A percentile compares a stretch with the other conserved stretches of the same genome.
These are phyloP conservation scores for Etheostoma perlongum DNA, from an alignment of 2,797 vertebrate genomes.

Conservation along the genomic window DNA sequence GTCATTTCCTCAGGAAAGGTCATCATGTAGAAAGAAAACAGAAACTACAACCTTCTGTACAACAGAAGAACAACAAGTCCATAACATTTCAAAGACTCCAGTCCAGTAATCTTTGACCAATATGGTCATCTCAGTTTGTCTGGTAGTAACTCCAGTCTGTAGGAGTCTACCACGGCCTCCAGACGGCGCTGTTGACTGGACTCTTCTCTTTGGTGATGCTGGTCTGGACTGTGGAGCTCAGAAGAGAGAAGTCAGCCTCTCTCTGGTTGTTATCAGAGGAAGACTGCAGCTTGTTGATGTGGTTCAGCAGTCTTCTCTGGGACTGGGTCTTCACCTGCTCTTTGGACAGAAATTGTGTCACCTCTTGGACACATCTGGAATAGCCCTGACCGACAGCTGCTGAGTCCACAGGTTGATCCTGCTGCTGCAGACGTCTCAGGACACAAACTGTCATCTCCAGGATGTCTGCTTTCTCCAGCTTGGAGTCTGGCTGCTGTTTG, in stretches of 20 bases:
- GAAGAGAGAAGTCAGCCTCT: conserved; percentile 18
- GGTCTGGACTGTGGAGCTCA: conserved; percentile 43
- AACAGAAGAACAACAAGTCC: conserved; percentile 1
- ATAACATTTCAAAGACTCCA: background rate
- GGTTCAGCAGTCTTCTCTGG: conserved; percentile 59
- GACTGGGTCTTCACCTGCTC: too few species aligned
- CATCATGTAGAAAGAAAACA: background rate
- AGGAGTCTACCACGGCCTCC: conserved; percentile 74
- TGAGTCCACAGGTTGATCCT: too few species aligned
- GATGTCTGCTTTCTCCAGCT: conserved; percentile 83
- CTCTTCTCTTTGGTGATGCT: conserved; percentile 43
- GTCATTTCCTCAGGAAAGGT: conserved; percentile 74
- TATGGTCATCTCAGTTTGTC: conserved; percentile 28
- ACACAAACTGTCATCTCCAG: conserved; percentile 81
- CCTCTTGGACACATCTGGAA: too few species aligned
- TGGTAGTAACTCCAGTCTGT: background rate
- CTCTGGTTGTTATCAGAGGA: conserved; percentile 49
- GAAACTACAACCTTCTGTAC: background rate
- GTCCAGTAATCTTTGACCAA: conserved; percentile 39
- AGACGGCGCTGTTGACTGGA: conserved; percentile 43
- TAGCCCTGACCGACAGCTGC: too few species aligned
- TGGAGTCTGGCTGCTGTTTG: conserved; percentile 78
- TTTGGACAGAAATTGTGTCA: too few species aligned
- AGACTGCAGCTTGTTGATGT: conserved; percentile 59
- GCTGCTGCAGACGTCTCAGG: conserved; percentile 47